Conservation (phyloP, 2,797 vertebrate species). For the Emydoidea blandingii region DNA sequence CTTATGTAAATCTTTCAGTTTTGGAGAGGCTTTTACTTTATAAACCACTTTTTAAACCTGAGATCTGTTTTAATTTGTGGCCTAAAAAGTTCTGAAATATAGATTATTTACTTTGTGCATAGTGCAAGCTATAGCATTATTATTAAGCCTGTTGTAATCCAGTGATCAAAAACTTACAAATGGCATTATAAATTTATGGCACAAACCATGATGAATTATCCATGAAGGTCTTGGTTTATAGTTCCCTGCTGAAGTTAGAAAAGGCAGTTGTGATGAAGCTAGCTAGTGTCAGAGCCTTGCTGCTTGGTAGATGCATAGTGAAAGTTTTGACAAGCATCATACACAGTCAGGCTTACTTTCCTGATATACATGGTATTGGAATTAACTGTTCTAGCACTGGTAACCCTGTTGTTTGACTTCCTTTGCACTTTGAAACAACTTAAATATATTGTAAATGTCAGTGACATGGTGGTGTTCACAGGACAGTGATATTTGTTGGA, state of each 20-base stretch:
- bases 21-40: background rate
- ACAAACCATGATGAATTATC: constrained; percentile 74
- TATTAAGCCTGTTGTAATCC: background rate
- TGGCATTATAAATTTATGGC: constrained; percentile 60
- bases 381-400: constrained; percentile 12
- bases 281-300: background rate
- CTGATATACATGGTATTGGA: constrained; percentile 10
- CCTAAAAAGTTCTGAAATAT: background rate
- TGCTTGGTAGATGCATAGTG: background rate
- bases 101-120: background rate
- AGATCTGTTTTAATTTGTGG: fast-evolving
- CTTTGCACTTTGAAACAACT: constrained; percentile 37
- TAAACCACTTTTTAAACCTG: background rate
- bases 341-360: background rate
- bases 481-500: constrained; percentile 6
- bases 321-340: constrained; percentile 46
- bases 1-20: background rate
- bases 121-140: background rate
- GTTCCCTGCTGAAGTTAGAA: constrained; percentile 64
- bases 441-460: constrained; percentile 56
- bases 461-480: background rate
- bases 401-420: constrained; percentile 36
- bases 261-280: background rate
- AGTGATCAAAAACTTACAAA: constrained; percentile 24
- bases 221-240: constrained; percentile 64